Conservation (phyloP, 2,888 invertebrate genomes). For the Eupithecia exiguata region DNA sequence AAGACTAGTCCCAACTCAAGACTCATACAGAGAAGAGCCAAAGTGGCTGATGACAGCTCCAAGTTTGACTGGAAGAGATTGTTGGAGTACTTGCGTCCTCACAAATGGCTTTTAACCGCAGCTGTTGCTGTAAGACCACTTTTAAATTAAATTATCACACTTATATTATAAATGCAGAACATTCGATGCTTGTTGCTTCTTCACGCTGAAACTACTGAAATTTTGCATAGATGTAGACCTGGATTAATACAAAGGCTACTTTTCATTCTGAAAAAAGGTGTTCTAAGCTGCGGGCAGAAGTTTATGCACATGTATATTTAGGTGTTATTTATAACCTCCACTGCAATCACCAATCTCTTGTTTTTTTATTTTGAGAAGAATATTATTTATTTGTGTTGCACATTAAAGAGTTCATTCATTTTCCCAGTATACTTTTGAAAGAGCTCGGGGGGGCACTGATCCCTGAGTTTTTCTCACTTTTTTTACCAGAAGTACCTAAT, state of each 20-base stretch:
- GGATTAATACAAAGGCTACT: not conserved
- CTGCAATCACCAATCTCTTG: no score
- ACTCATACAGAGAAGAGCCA: slow-evolving; percentile 82
- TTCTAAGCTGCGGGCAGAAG: no score
- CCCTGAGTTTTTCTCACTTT: no score
- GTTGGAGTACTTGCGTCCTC: slow-evolving; percentile 88
- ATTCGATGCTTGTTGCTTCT: not conserved
- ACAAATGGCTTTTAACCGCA: slow-evolving; percentile 89
- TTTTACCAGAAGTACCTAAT: no score
- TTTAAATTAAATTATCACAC: not conserved
- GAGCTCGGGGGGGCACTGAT: no score
- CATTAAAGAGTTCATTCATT: no score
- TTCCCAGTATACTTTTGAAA: no score
- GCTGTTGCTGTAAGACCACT: slow-evolving; percentile 89
- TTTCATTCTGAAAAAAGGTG: not conserved
- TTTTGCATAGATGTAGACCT: not conserved
- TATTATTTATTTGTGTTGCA: no score
- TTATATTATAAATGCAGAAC: not conserved
- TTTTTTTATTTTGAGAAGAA: no score
- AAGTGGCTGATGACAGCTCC: slow-evolving; percentile 77
- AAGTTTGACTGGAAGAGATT: slow-evolving; percentile 92
- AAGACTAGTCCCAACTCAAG: slow-evolving; percentile 83
- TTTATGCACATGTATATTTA: no score
- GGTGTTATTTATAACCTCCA: no score
- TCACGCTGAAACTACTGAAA: not conserved